phyloP scores from a whole-genome alignment of 2,797 vertebrate genomes.

The Anguilla anguilla region DNA sequence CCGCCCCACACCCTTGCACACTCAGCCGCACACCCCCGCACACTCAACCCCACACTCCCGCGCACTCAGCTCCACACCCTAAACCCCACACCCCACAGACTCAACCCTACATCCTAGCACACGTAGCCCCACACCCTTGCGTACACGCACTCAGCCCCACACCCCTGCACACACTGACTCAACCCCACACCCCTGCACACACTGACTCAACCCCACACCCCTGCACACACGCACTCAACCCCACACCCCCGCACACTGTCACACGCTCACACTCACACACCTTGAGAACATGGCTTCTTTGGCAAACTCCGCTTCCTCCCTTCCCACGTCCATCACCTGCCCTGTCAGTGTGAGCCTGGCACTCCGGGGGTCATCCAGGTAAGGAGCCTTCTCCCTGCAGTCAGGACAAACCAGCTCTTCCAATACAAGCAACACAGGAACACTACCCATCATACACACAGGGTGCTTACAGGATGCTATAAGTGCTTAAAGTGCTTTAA shows the following conservation, averaged over 20 bases:
- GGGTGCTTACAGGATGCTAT: too few species aligned
- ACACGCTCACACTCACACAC: conserved; percentile 55
- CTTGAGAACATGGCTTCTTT: conserved; percentile 91
- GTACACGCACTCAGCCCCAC: not conserved
- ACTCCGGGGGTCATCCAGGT: conserved; percentile 84
- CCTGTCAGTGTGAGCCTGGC: conserved; percentile 81
- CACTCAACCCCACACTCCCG: too few species aligned
- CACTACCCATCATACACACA: not conserved
- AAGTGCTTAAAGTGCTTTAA: too few species aligned
- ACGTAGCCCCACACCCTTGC: too few species aligned
- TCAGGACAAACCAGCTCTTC: not conserved
- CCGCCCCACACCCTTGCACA: not conserved
- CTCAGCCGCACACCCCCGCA: not conserved
- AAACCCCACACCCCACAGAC: too few species aligned
- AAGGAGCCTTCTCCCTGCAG: conserved; percentile 69
- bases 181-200: not conserved
- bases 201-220: not conserved
- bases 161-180: not conserved
- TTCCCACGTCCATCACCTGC: conserved; percentile 79
- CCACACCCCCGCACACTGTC: not conserved
- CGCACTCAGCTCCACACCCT: too few species aligned
- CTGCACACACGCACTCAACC: not conserved
- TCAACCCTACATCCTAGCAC: too few species aligned
- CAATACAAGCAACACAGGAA: not conserved
- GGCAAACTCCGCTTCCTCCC: conserved; percentile 83